Base-by-base conservation (phyloP, 1,140 invertebrate genomes). In the Calliphora vicina region DNA sequence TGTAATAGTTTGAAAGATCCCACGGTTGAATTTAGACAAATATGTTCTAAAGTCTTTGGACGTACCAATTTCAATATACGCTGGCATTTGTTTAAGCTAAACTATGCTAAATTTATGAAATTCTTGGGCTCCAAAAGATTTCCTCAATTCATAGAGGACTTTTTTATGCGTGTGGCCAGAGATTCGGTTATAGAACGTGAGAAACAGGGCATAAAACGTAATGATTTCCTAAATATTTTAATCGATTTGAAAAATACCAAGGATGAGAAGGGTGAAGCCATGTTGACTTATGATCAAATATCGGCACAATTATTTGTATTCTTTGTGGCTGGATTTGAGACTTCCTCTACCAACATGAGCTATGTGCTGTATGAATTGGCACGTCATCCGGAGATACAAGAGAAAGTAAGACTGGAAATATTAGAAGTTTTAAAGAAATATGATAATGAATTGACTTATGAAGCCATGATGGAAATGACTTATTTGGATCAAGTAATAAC, bases 281-380 rank as follows among this genome's bases (percentile, higher is more conserved):
- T n/a, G n/a, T n/a, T n/a, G n/a, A n/a, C 81, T 0, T 10, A 85
- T 61, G 84, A 87, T 35, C 91, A 94, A 83, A 92, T 95, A 86
- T 91, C 94, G 12, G 93, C 94, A 2, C 94, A n/a, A n/a, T n/a
- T n/a, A n/a, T n/a, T n/a, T n/a, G n/a, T n/a, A n/a, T n/a, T n/a
- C n/a, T n/a, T n/a, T n/a, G n/a, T n/a, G n/a, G n/a, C n/a, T n/a
- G n/a, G n/a, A n/a, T n/a, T n/a, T n/a, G n/a, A n/a, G n/a, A n/a
- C n/a, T n/a, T n/a, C n/a, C n/a, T n/a, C n/a, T n/a, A n/a, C n/a
- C n/a, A 95, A 87, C 93, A 92, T 97, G 81, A 91, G 93, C 0
- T 94, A 94, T 85, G 91, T 92, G 13, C 87, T 95, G 0, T 93
- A 95, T 84, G 93, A 94, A 85, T 86, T 97, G 76, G 94, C 95